Conservation (phyloP, 2,797 vertebrate species). For the Sandelia bainsii region DNA sequence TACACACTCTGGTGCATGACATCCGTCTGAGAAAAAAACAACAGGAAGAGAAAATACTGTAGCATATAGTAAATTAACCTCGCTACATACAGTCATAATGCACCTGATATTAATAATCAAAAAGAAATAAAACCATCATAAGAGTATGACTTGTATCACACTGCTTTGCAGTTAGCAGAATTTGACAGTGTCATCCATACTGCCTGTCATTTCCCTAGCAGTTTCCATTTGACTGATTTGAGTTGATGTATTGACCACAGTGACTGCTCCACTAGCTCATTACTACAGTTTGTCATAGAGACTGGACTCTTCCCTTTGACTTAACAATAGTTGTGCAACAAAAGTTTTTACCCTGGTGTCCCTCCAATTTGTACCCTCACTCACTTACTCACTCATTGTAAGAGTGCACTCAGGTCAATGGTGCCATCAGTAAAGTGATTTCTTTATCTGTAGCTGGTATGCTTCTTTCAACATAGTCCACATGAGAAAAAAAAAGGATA, state of each 20-base stretch:
- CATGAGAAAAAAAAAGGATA: too few species aligned
- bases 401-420: too few species aligned
- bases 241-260: too few species aligned
- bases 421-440: neutral
- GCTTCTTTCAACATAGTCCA: neutral
- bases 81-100: too few species aligned
- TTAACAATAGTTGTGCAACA: too few species aligned
- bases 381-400: too few species aligned
- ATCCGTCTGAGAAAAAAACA: slow-evolving; percentile 81
- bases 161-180: too few species aligned
- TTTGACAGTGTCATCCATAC: too few species aligned
- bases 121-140: neutral
- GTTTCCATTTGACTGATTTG: too few species aligned
- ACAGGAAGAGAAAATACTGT: neutral
- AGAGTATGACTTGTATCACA: neutral
- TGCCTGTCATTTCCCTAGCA: too few species aligned
- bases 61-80: too few species aligned
- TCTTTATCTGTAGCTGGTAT: neutral
- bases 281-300: neutral
- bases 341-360: neutral
- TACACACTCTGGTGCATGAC: slow-evolving; percentile 89
- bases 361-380: neutral
- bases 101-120: neutral
- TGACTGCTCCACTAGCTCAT: neutral
- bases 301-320: neutral